phyloP scores from a whole-genome alignment of 1,140 invertebrate genomes.

The Brachionus paranguensis region DNA sequence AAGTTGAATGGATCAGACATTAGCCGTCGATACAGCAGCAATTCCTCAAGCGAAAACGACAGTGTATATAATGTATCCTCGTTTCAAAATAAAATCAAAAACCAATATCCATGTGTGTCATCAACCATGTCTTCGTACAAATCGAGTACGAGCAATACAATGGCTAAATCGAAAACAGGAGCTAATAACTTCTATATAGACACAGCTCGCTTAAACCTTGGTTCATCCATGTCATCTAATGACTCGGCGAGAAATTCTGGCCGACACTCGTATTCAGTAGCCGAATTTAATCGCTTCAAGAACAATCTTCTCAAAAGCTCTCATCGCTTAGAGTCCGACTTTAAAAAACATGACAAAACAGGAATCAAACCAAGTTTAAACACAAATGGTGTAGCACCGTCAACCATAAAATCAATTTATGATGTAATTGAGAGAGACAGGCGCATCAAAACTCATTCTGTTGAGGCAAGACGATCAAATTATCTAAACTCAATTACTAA shows the following conservation, averaged over 20 bases:
- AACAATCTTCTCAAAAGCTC: constrained; percentile 6
- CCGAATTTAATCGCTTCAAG: constrained; percentile 8
- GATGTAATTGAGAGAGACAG: background rate
- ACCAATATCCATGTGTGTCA: background rate
- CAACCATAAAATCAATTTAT: constrained; percentile 1
- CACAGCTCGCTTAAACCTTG: background rate
- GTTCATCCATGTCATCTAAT: background rate
- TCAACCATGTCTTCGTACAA: background rate
- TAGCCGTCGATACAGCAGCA: background rate
- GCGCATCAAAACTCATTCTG: background rate
- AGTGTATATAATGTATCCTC: constrained; percentile 16
- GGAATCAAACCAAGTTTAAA: background rate
- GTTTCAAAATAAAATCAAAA: background rate
- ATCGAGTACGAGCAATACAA: background rate
- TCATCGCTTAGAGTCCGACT: background rate
- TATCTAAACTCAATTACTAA: background rate
- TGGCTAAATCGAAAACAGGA: background rate
- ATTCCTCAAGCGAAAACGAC: constrained; percentile 4
- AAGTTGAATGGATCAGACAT: background rate
- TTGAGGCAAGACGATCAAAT: constrained; percentile 4
- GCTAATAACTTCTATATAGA: background rate
- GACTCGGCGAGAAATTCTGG: background rate
- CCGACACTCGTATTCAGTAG: background rate
- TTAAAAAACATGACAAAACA: background rate
- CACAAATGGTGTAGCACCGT: background rate